Percentiles rank a stretch among this genome's conserved stretches.
phyloP scores from a whole-genome alignment of 2,888 invertebrate genomes.

The Eupithecia pulchellata region DNA sequence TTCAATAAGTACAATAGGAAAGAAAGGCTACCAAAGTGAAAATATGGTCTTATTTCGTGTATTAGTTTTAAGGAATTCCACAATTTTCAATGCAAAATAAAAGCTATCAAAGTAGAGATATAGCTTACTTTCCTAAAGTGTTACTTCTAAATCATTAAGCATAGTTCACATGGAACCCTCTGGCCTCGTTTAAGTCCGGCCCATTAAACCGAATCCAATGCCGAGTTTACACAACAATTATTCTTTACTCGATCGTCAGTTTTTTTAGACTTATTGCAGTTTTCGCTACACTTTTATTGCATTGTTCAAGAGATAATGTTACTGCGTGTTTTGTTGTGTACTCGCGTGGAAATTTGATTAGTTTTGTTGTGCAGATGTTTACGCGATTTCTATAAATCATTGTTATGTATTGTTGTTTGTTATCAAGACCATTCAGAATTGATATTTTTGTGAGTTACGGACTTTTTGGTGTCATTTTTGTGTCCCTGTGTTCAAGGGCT shows the following conservation, averaged over 20 bases:
- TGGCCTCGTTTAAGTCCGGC: constrained; percentile 73
- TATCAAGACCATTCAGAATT: constrained; percentile 44
- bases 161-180: constrained; percentile 70
- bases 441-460: constrained; percentile 36
- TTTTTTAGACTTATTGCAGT: constrained; percentile 74
- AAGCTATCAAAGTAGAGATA: neutral
- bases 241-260: constrained; percentile 79
- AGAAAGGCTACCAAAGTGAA: neutral
- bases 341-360: constrained; percentile 82
- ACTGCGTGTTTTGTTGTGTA: constrained; percentile 63
- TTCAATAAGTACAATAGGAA: constrained; percentile 19
- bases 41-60: constrained; percentile 21
- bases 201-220: constrained; percentile 82
- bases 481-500: neutral
- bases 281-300: constrained; percentile 50
- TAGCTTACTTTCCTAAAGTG: constrained; percentile 23
- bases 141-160: constrained; percentile 81
- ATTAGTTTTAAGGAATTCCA: neutral
- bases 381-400: constrained; percentile 73
- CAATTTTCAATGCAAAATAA: constrained; percentile 1
- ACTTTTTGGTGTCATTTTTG: neutral
- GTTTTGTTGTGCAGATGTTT: constrained; percentile 75
- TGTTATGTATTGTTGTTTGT: constrained; percentile 45
- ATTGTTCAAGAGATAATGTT: constrained; percentile 68
- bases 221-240: constrained; percentile 82